Conservation (phyloP, 2,888 invertebrate species). For the Parelbella ahira region DNA sequence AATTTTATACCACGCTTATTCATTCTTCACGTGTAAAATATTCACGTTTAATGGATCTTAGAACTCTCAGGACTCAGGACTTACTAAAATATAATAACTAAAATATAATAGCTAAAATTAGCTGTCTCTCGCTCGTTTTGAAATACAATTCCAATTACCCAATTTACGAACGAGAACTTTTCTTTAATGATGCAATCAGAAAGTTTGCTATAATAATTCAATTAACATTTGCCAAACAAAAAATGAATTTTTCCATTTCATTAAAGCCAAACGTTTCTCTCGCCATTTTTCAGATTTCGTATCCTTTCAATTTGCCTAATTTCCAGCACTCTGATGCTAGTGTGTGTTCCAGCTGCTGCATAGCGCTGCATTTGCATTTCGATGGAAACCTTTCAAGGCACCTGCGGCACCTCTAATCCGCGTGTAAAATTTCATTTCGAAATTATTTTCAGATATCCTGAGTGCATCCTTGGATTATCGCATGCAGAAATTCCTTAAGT, state of each 20-base stretch:
- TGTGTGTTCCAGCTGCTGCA: constrained; percentile 30
- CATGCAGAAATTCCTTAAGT: not conserved
- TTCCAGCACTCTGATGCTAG: constrained; percentile 1
- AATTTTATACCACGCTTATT: constrained; percentile 11
- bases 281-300: constrained; percentile 21
- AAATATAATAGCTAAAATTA: too few relatives aligned
- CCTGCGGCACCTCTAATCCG: constrained; percentile 29
- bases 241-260: not conserved
- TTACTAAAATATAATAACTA: too few relatives aligned
- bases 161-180: too few relatives aligned
- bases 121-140: too few relatives aligned
- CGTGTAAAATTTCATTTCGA: constrained; percentile 28
- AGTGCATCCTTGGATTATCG: constrained; percentile 18
- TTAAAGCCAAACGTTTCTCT: not conserved
- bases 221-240: too few relatives aligned
- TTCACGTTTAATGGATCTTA: too few relatives aligned
- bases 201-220: too few relatives aligned
- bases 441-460: constrained; percentile 20
- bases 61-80: too few relatives aligned
- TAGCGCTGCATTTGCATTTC: constrained; percentile 30
- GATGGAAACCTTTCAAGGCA: constrained; percentile 27
- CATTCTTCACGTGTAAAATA: too few relatives aligned
- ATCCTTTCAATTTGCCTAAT: constrained; percentile 30
- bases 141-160: too few relatives aligned
- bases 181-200: too few relatives aligned